Evolutionary conservation across 2,797 vertebrate species (phyloP), one percentile per base, ranked within the genome.

Genomic region (Sebastes vulpes): DNA sequence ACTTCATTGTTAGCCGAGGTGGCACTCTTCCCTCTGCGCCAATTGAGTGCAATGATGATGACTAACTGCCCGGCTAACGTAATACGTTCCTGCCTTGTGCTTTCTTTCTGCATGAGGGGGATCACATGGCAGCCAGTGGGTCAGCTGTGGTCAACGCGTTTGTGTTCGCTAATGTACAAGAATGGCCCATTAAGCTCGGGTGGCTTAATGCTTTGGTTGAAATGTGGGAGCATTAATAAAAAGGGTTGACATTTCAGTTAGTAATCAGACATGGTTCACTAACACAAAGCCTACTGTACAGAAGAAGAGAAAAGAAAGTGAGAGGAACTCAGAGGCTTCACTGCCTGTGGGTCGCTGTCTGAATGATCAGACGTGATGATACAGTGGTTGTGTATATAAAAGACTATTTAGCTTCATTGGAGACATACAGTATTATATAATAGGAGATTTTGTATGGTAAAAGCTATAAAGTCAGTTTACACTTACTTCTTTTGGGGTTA

Each of bases 91-190:
- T 20, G 50, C 79, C 64, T 65, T 50, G 79, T 75, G 82, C 78
- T 79, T 73, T 76, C 78, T 79, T 73, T 77, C 53, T 77, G 70
- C 52, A 54, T 60, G 67, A 76, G 29, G 58, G 28, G 50, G 61
- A 58, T 81, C 64, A 59, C 77, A 72, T 52, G 18, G 58, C 70
- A 64, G 81, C 79, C 72, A 9, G 11, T 48, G 67, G 88, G 86
- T 93, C 85, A 84, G 65, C 87, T 38, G 71, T 83, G 85, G 90
- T 92, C 92, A 81, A 81, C 72, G 85, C 58, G 16, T 91, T 91
- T 90, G 81, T 79, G 80, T 87, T 92, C 87, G 89, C 77, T 87
- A 88, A 93, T 93, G 89, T 76, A 67, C 79, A 74, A 81, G 60
- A 87, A 88, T 81, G 85, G 89, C 81, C 92, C 89, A 94, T 91